These are phyloP conservation scores for Lacerta agilis DNA, from an alignment of 2,797 vertebrate genomes.

Conservation along the genomic window DNA sequence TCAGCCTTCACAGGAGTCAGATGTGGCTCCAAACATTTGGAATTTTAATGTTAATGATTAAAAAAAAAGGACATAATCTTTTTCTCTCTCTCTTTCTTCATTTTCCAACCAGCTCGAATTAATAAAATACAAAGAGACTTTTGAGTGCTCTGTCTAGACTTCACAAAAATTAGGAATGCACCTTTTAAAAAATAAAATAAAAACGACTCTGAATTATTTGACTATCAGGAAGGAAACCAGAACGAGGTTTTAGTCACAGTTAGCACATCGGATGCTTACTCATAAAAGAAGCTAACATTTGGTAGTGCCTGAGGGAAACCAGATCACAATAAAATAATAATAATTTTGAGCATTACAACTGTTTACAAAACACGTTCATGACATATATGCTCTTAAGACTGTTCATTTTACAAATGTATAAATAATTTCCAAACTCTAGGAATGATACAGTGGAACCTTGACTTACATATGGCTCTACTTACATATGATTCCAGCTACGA, in stretches of 20 bases:
- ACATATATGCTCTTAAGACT: not conserved
- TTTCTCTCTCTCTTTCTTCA: not conserved
- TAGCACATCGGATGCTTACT: slow-evolving; percentile 7
- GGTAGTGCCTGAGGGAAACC: not conserved
- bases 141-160: slow-evolving; percentile 27
- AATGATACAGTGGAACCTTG: not conserved
- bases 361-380: not conserved
- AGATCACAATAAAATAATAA: not conserved
- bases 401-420: not conserved
- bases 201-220: slow-evolving; percentile 15
- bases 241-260: slow-evolving; percentile 16
- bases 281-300: slow-evolving; percentile 18
- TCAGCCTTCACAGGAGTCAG: not conserved
- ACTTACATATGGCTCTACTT: too few relatives aligned
- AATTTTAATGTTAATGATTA: slow-evolving; percentile 9
- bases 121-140: slow-evolving; percentile 27
- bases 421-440: not conserved
- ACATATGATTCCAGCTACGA: too few relatives aligned
- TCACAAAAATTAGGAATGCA: slow-evolving; percentile 28
- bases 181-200: not conserved
- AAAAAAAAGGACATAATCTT: not conserved
- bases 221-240: slow-evolving; percentile 25
- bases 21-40: slow-evolving; percentile 12
- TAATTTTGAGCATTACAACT: not conserved
- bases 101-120: slow-evolving; percentile 16